Evolutionary conservation across 2,888 invertebrate genomes (phyloP).

Genomic region (Drosophila incognita): DNA sequence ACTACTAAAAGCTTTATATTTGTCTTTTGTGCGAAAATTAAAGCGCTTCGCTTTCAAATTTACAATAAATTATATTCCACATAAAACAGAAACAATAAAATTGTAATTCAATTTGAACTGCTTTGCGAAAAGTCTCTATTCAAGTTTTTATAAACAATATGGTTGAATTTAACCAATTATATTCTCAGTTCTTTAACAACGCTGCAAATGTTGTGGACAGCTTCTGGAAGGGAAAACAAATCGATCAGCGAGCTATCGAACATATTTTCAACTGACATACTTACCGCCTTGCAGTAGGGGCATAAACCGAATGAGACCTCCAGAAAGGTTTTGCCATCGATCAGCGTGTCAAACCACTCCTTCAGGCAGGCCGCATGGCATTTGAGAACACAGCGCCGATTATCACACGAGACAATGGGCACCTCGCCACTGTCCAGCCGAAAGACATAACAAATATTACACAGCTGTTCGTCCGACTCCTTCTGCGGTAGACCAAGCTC

Average conservation of each 20-base stretch:
- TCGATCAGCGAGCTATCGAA: neutral
- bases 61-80: neutral
- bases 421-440: constrained; percentile 79
- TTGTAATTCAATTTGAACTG: neutral
- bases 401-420: constrained; percentile 84
- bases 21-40: no score
- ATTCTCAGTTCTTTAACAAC: constrained; percentile 68
- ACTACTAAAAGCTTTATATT: no score
- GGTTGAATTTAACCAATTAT: no score
- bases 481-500: constrained; percentile 32
- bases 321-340: constrained; percentile 82
- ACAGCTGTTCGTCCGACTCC: constrained; percentile 57
- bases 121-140: no score
- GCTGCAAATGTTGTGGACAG: constrained; percentile 83
- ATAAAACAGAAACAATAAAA: neutral
- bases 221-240: constrained; percentile 72
- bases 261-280: neutral
- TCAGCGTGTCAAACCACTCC: constrained; percentile 83
- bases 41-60: neutral
- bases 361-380: constrained; percentile 83
- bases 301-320: constrained; percentile 83
- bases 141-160: no score
- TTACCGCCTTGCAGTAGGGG: constrained; percentile 84
- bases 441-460: constrained; percentile 84
- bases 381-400: constrained; percentile 79